A percentile compares a stretch with the other conserved stretches of the same genome.
phyloP scores from a whole-genome alignment of 2,113 vertebrate genomes.

The Glaucidium brasilianum region DNA sequence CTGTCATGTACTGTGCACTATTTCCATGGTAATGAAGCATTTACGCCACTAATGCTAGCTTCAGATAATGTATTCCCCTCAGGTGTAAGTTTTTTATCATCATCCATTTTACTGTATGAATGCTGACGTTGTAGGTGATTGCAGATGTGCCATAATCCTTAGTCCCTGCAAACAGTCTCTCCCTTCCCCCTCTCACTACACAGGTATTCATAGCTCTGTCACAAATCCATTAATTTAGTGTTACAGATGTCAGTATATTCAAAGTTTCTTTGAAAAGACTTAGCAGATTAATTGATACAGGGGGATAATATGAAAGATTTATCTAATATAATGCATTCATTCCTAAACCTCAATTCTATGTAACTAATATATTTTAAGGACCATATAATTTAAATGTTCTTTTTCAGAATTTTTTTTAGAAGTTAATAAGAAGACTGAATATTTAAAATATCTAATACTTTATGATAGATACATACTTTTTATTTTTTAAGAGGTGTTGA shows the following conservation, averaged over 20 bases:
- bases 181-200: not conserved
- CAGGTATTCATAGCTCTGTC: not conserved
- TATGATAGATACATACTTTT: not conserved
- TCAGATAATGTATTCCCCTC: conserved; percentile 12
- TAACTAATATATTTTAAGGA: not conserved
- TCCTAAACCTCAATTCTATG: not conserved
- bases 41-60: not conserved
- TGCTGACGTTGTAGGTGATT: conserved; percentile 11
- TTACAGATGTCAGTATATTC: not conserved
- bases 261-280: not conserved
- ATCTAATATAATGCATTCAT: not conserved
- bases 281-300: not conserved
- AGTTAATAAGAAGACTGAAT: not conserved
- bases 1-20: conserved; percentile 20
- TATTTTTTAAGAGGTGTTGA: not conserved
- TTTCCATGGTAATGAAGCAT: conserved; percentile 58
- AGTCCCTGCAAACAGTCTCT: not conserved
- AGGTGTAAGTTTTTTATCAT: conserved; percentile 13
- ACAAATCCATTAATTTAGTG: not conserved
- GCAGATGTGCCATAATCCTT: conserved; percentile 18
- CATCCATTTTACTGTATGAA: conserved; percentile 7
- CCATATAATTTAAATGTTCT: not conserved
- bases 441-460: not conserved
- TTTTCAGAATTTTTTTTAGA: not conserved
- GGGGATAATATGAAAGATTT: not conserved